Evolutionary conservation across 2,888 invertebrate genomes (phyloP), one percentile per base, ranked within the genome.

Genomic region (Thymelicus sylvestris): DNA sequence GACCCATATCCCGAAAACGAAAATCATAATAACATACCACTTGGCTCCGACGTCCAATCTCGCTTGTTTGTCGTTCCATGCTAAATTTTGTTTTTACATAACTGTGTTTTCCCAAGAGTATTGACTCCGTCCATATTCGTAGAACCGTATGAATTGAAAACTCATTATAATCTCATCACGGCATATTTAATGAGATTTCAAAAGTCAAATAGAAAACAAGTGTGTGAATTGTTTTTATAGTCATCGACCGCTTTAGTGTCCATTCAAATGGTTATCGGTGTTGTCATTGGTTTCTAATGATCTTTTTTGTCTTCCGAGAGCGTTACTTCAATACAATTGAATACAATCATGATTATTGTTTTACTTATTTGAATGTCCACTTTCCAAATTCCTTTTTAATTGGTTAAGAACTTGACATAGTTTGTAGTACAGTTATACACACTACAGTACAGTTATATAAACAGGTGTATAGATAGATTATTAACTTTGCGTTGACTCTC

Each of bases 141-240:
- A 60, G 70, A 66, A 70, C 60, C 19, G 67, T 61, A 64, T 66
- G 38, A 69, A 72, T 59, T 70, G 66, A 67, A 70, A 70, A 60
- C 67, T 73, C 73, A 73, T 73, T 63, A 73, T 65, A 70, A 63
- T 61, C 60, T 55, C 70, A 73, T 73, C 63, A 64, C 57, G 52
- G 44, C 70, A 73, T 67, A 70, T 64, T 63, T 64, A 70, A 70
- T 73, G 70, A 73, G 67, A 50, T 41, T 69, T 65, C 57, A 57
- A 69, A 69, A 66, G 70, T 71, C 70, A 71, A 71, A 71, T 66
- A 70, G 48, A 59, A 50, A 57, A 44, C 63, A 61, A 41, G 64
- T 65, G 66, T 47, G 59, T 71, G 66, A 66, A 71, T 71, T 71
- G 70, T 71, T 71, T 70, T 71, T 66, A 55, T 61, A 52, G 66